Evolutionary conservation across 2,888 invertebrate species (phyloP).

Genomic region (Tenthredo livida): DNA sequence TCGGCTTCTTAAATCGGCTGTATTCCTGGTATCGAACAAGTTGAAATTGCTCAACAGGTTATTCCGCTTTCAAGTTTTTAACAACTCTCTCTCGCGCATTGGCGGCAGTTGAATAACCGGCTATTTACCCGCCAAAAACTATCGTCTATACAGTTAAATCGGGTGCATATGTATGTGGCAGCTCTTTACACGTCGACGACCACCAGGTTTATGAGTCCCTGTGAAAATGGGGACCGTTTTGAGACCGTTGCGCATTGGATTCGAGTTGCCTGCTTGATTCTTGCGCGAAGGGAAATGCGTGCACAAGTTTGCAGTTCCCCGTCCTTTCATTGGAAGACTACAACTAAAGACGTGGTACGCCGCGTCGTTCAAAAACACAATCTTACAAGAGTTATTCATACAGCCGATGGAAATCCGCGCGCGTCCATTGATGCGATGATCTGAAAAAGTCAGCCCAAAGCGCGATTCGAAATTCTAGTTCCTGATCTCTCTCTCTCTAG

Average conservation of each 20-base stretch:
- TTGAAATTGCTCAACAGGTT: conserved; percentile 74
- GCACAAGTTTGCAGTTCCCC: conserved; percentile 47
- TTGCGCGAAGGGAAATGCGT: conserved; percentile 68
- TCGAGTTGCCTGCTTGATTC: conserved; percentile 62
- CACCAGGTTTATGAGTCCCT: conserved; percentile 49
- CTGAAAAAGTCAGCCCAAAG: background rate
- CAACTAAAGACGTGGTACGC: background rate
- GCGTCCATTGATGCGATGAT: background rate
- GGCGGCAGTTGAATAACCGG: background rate
- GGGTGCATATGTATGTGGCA: background rate
- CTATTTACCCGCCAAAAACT: conserved; percentile 19
- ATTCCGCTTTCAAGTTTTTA: conserved; percentile 61
- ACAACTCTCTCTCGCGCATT: conserved; percentile 17
- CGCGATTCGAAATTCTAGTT: background rate
- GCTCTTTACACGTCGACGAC: conserved; percentile 10
- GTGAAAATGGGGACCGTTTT: conserved; percentile 62
- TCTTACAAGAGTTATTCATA: background rate
- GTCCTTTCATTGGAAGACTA: conserved; percentile 32
- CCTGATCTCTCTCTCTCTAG: background rate
- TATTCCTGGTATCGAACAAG: conserved; percentile 63
- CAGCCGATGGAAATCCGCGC: background rate
- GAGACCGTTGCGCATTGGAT: conserved; percentile 68
- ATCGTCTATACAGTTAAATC: background rate
- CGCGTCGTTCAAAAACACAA: conserved; percentile 15
- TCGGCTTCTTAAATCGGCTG: conserved; percentile 56